Conservation (phyloP, 2,888 invertebrate species). For the Asteroscopus sphinx region DNA sequence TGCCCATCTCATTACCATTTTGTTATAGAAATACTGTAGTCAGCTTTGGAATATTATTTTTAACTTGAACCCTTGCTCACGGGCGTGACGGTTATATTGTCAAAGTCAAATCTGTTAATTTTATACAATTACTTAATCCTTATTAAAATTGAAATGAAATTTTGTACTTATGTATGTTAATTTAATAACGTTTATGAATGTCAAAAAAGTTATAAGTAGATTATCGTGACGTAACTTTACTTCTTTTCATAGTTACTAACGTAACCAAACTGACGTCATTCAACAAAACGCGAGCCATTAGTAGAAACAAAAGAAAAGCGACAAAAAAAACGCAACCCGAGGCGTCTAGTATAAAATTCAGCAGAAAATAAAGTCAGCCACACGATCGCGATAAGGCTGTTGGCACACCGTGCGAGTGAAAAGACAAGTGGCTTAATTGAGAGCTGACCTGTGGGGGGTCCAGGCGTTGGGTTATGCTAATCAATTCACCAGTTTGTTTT, state of each 20-base stretch:
- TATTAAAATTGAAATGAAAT: too few relatives aligned
- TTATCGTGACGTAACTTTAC: neutral
- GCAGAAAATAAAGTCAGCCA: constrained; percentile 80
- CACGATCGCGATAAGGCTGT: constrained; percentile 80
- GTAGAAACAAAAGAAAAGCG: constrained; percentile 51
- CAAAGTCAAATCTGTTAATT: too few relatives aligned
- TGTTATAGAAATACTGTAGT: too few relatives aligned
- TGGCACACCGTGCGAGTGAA: constrained; percentile 81
- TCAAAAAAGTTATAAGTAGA: too few relatives aligned
- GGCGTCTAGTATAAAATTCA: constrained; percentile 73
- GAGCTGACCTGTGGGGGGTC: constrained; percentile 84
- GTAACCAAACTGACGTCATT: constrained; percentile 6
- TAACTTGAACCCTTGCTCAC: too few relatives aligned
- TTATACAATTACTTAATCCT: too few relatives aligned
- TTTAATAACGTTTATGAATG: too few relatives aligned
- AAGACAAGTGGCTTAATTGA: constrained; percentile 89
- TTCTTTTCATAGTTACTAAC: neutral
- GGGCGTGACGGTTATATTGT: too few relatives aligned
- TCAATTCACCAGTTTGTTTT: constrained; percentile 87
- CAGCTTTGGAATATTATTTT: too few relatives aligned
- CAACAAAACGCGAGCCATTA: constrained; percentile 38
- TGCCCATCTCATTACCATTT: too few relatives aligned
- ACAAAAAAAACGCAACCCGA: constrained; percentile 38
- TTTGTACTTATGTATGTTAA: too few relatives aligned
- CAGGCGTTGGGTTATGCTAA: constrained; percentile 86